phyloP scores from a whole-genome alignment of 2,888 invertebrate species.

The Drosophila formosana region DNA sequence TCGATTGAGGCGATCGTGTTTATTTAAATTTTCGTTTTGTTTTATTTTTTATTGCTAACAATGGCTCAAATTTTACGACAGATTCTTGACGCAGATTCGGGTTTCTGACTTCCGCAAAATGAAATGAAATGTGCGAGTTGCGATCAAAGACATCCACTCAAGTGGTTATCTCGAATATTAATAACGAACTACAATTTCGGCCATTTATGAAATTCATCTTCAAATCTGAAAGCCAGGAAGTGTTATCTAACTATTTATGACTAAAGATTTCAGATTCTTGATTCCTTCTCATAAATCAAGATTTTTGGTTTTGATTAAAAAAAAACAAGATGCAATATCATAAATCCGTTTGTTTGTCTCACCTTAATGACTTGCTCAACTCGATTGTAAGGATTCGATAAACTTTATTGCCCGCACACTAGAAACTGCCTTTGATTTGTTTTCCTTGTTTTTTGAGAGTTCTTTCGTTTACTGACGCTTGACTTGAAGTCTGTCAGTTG shows the following conservation, averaged over 20 bases:
- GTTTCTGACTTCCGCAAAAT: slow-evolving; percentile 52
- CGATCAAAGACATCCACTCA: neutral
- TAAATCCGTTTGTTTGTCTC: slow-evolving; percentile 2
- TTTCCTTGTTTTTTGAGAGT: slow-evolving; percentile 3
- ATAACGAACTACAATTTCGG: neutral
- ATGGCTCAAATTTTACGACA: slow-evolving; percentile 41
- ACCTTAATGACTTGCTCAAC: slow-evolving; percentile 15
- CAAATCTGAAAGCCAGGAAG: neutral
- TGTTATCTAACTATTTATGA: slow-evolving; percentile 7
- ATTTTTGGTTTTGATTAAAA: neutral
- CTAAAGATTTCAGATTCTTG: neutral
- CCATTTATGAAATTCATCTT: neutral
- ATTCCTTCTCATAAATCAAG: neutral
- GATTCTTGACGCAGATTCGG: slow-evolving; percentile 31
- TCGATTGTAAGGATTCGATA: neutral
- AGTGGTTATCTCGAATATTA: neutral
- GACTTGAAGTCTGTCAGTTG: neutral
- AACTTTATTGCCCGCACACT: neutral
- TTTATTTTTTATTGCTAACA: slow-evolving; percentile 17
- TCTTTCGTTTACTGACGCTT: slow-evolving; percentile 24
- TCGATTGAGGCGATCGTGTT: slow-evolving; percentile 10
- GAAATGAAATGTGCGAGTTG: slow-evolving; percentile 16
- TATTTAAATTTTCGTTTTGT: slow-evolving; percentile 18
- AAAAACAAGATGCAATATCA: neutral
- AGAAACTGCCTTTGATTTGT: neutral